phyloP scores from a whole-genome alignment of 2,888 invertebrate species.

The Eilema caniola region DNA sequence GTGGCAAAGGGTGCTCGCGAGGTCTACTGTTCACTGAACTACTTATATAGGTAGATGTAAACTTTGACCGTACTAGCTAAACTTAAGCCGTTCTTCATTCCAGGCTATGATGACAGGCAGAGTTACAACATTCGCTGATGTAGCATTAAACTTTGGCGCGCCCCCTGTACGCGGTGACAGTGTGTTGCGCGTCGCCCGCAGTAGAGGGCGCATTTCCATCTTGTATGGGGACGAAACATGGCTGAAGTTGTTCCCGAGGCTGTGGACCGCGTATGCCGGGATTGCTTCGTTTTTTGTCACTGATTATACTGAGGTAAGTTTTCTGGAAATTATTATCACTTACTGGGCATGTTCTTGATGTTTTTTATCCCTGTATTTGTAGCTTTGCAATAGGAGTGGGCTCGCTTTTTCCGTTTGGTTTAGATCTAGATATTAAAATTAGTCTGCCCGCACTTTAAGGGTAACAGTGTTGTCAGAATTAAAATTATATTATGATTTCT shows the following conservation, averaged over 20 bases:
- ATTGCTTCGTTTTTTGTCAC: constrained; percentile 97
- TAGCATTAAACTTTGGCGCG: constrained; percentile 96
- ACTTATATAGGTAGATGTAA: too few species aligned
- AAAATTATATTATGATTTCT: too few species aligned
- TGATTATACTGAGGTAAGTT: constrained; percentile 94
- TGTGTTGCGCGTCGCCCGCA: constrained; percentile 88
- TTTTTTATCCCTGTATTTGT: too few species aligned
- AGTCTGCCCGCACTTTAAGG: too few species aligned
- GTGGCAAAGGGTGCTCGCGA: too few species aligned
- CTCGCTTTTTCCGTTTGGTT: too few species aligned
- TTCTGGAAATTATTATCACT: not conserved
- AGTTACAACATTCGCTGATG: constrained; percentile 96
- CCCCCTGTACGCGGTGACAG: constrained; percentile 92
- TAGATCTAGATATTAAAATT: too few species aligned
- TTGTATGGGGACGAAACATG: constrained; percentile 99
- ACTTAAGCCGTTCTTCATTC: not conserved
- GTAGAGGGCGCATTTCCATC: constrained; percentile 87
- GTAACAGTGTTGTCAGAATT: too few species aligned
- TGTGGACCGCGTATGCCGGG: constrained; percentile 92
- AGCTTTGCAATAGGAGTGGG: too few species aligned
- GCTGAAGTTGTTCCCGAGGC: constrained; percentile 94
- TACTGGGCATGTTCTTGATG: too few species aligned
- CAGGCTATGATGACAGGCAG: constrained; percentile 95
- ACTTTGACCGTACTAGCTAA: constrained; percentile 13
- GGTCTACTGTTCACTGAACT: too few species aligned